These are phyloP conservation scores for Drosophila paranaensis DNA, from an alignment of 2,888 invertebrate genomes.

Conservation along the genomic window DNA sequence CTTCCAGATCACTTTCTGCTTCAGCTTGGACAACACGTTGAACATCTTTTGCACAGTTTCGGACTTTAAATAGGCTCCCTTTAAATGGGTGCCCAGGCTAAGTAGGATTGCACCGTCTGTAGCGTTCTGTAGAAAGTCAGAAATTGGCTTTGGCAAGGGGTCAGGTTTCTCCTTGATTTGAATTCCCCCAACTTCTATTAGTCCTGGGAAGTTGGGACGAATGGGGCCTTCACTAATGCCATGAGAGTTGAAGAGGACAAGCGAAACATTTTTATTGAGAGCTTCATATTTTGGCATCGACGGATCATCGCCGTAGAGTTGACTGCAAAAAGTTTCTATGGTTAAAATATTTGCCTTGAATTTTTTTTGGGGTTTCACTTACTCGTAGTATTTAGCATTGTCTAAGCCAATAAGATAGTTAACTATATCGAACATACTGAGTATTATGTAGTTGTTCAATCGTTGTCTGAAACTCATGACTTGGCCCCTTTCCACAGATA, in stretches of 20 bases:
- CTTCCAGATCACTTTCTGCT: slow-evolving; percentile 89
- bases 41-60: slow-evolving; percentile 86
- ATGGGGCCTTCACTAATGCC: slow-evolving; percentile 76
- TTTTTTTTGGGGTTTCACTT: slow-evolving; percentile 15
- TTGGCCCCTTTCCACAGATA: slow-evolving; percentile 27
- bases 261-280: slow-evolving; percentile 77
- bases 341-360: neutral
- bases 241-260: slow-evolving; percentile 78
- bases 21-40: slow-evolving; percentile 86
- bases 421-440: neutral
- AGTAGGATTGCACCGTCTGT: slow-evolving; percentile 85
- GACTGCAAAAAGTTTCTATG: neutral
- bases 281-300: slow-evolving; percentile 68
- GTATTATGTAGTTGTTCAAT: slow-evolving; percentile 42
- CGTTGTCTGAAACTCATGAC: slow-evolving; percentile 58
- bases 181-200: slow-evolving; percentile 83
- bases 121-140: slow-evolving; percentile 78
- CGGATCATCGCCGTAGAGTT: slow-evolving; percentile 53
- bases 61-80: slow-evolving; percentile 83
- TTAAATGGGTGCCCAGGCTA: slow-evolving; percentile 84
- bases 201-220: slow-evolving; percentile 76
- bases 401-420: neutral
- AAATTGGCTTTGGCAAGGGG: slow-evolving; percentile 79
- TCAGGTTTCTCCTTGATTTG: slow-evolving; percentile 80
- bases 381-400: slow-evolving; percentile 46